Evolutionary conservation across 2,113 vertebrate genomes (phyloP).

Genomic region (Coryphaenoides rupestris): DNA sequence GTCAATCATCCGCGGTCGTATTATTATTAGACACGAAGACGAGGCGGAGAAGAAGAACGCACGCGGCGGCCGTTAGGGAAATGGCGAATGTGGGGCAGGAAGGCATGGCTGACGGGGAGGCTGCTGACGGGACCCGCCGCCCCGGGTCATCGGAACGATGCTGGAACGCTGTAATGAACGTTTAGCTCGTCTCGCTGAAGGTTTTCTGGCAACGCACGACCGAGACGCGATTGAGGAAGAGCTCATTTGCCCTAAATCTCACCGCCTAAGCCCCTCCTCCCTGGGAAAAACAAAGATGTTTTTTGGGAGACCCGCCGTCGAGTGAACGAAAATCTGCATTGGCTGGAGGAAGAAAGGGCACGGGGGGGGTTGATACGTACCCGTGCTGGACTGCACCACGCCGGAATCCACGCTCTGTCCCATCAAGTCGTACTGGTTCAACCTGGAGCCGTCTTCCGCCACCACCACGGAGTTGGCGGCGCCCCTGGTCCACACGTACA

Average conservation of each 20-base stretch:
- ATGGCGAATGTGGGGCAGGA: constrained; percentile 54
- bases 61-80: constrained; percentile 34
- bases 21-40: constrained; percentile 46
- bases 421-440: constrained; percentile 97
- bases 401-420: constrained; percentile 95
- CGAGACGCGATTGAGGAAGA: too few relatives aligned
- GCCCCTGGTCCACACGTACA: constrained; percentile 94
- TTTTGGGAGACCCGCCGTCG: too few relatives aligned
- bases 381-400: constrained; percentile 96
- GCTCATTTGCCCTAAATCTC: too few relatives aligned
- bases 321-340: too few relatives aligned
- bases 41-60: constrained; percentile 13
- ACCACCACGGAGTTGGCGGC: constrained; percentile 93
- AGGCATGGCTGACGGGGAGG: constrained; percentile 16
- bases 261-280: too few relatives aligned
- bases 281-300: too few relatives aligned
- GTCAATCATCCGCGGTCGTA: constrained; percentile 43
- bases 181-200: not conserved
- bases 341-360: too few relatives aligned
- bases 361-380: constrained; percentile 58
- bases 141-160: constrained; percentile 9
- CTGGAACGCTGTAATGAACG: constrained; percentile 1
- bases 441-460: constrained; percentile 92
- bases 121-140: constrained; percentile 20
- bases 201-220: not conserved